Percentiles rank a stretch among this genome's conserved stretches.
Evolutionary conservation across 2,113 vertebrate species (phyloP).

Genomic region (Scortum barcoo): DNA sequence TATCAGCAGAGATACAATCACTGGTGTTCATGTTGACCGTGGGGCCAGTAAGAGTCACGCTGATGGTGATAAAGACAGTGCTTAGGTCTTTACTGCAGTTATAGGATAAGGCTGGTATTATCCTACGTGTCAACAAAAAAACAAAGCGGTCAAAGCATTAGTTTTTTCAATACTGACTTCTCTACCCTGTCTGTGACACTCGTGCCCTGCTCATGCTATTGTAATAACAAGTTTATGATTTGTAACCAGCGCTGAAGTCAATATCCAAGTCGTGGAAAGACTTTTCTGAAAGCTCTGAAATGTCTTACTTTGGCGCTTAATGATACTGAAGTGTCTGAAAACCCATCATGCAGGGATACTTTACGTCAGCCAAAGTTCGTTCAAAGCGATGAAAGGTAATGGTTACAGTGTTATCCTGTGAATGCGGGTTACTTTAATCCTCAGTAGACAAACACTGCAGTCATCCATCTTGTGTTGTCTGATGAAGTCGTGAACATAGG

Average conservation of each 20-base stretch:
- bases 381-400: neutral
- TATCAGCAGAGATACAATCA: conserved; percentile 63
- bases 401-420: no score
- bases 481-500: neutral
- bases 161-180: neutral
- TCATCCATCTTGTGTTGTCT: neutral
- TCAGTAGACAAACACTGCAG: neutral
- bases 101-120: conserved; percentile 14
- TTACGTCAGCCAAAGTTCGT: neutral
- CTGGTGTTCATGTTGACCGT: conserved; percentile 51
- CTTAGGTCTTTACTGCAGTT: neutral
- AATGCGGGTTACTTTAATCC: neutral
- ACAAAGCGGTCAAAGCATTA: neutral
- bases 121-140: neutral
- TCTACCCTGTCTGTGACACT: neutral
- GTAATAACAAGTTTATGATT: neutral
- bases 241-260: neutral
- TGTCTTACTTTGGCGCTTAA: neutral
- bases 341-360: neutral
- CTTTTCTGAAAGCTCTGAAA: neutral
- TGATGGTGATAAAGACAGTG: neutral
- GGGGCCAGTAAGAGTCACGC: conserved; percentile 21
- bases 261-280: neutral
- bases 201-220: neutral
- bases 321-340: neutral